phyloP scores from a whole-genome alignment of 35 echinoderm and acorn worm species.

The Apostichopus parvimensis region DNA sequence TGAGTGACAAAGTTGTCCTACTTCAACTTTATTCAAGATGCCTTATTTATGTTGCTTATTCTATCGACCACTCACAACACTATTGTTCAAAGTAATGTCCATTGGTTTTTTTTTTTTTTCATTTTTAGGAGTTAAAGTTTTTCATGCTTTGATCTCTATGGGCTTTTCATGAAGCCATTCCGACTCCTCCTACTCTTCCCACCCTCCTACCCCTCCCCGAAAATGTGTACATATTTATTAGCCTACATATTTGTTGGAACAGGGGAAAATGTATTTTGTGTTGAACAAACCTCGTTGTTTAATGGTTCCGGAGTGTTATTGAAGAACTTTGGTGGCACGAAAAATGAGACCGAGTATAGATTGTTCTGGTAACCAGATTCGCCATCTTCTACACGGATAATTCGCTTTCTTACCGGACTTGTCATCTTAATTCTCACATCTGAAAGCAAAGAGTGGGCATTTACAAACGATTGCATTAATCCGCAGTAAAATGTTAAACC shows the following conservation, averaged over 20 bases:
- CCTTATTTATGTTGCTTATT: too few relatives aligned
- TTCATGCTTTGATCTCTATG: not conserved
- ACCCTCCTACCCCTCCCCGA: not conserved
- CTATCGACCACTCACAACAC: too few relatives aligned
- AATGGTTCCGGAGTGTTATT: conserved; percentile 34
- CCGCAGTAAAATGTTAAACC: not conserved
- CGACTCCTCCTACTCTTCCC: not conserved
- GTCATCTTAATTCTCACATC: conserved; percentile 33
- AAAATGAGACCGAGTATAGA: conserved; percentile 6
- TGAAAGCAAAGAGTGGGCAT: not conserved
- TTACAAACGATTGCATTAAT: not conserved
- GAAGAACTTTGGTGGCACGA: conserved; percentile 4
- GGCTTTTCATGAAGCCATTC: not conserved
- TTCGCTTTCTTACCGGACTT: not conserved
- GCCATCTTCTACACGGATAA: not conserved
- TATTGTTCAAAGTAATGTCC: too few relatives aligned
- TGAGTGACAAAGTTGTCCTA: too few relatives aligned
- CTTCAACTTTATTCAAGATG: too few relatives aligned
- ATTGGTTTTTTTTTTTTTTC: too few relatives aligned
- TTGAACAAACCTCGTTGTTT: conserved; percentile 17
- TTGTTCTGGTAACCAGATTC: not conserved
- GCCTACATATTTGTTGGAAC: not conserved
- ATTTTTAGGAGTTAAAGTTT: too few relatives aligned
- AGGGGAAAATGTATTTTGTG: not conserved
- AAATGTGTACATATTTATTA: not conserved